Percentiles rank a stretch among this genome's conserved stretches.
Conservation (phyloP, 1,140 invertebrate species). For the Heliconius nattereri region DNA sequence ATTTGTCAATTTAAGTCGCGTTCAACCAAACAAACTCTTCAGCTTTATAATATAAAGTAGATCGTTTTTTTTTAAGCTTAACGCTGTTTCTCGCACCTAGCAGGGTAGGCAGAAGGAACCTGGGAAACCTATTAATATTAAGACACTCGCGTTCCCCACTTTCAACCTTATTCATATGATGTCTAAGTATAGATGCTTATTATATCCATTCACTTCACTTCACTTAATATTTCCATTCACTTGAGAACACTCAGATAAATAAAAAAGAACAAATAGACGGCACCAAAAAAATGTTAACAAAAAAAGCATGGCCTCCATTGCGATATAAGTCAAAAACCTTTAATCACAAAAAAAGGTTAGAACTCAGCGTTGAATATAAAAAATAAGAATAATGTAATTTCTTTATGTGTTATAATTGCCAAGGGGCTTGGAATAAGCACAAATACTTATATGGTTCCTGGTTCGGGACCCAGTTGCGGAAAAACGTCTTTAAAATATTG, state of each 20-base stretch:
- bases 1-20: too few relatives aligned
- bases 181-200: too few relatives aligned
- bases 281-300: neutral
- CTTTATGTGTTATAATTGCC: too few relatives aligned
- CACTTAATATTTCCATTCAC: neutral
- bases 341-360: neutral
- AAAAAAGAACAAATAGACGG: neutral
- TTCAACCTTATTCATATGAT: neutral
- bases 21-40: too few relatives aligned
- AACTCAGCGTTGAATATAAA: neutral
- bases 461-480: too few relatives aligned
- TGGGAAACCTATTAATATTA: too few relatives aligned
- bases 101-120: too few relatives aligned
- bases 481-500: neutral
- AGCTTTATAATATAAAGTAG: too few relatives aligned
- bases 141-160: neutral
- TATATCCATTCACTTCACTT: neutral
- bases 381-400: neutral
- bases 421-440: too few relatives aligned
- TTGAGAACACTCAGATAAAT: neutral
- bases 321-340: neutral
- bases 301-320: neutral
- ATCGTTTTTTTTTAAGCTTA: too few relatives aligned
- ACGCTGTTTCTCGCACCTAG: too few relatives aligned
- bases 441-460: too few relatives aligned